Percentiles rank a stretch among this genome's conserved stretches.
Evolutionary conservation across 2,113 vertebrate species (phyloP).

Genomic region (Drymodes brunneopygia): DNA sequence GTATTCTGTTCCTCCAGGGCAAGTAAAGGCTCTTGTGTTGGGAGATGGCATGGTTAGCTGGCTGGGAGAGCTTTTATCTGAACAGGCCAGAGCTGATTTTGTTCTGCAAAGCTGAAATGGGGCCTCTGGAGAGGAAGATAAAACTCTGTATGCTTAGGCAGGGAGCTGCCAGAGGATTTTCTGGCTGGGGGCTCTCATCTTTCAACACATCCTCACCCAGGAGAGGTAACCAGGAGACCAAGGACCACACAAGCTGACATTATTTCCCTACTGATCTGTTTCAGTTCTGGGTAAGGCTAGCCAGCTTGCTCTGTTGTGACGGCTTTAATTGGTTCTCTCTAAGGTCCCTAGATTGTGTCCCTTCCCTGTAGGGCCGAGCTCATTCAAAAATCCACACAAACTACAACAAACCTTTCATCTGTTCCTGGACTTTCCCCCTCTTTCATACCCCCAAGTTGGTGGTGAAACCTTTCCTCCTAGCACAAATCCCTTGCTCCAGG

Average conservation of each 20-base stretch:
- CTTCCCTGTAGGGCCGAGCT: background rate
- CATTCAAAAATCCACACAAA: background rate
- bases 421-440: background rate
- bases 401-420: background rate
- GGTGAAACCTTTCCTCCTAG: background rate
- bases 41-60: background rate
- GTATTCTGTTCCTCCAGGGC: background rate
- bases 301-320: background rate
- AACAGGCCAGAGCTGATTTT: background rate
- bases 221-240: background rate
- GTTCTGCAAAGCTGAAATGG: background rate
- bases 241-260: background rate
- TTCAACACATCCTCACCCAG: background rate
- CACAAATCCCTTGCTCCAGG: accelerated
- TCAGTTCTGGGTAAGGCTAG: background rate
- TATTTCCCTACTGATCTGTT: background rate
- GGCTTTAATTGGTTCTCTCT: background rate
- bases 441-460: background rate
- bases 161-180: constrained; percentile 8
- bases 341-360: background rate
- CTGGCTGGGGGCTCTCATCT: background rate
- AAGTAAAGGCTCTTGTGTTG: background rate
- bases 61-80: background rate
- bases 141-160: background rate
- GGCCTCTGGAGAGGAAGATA: background rate